Evolutionary conservation across 1,140 invertebrate genomes (phyloP).

Genomic region (Drosophila gunungcola): DNA sequence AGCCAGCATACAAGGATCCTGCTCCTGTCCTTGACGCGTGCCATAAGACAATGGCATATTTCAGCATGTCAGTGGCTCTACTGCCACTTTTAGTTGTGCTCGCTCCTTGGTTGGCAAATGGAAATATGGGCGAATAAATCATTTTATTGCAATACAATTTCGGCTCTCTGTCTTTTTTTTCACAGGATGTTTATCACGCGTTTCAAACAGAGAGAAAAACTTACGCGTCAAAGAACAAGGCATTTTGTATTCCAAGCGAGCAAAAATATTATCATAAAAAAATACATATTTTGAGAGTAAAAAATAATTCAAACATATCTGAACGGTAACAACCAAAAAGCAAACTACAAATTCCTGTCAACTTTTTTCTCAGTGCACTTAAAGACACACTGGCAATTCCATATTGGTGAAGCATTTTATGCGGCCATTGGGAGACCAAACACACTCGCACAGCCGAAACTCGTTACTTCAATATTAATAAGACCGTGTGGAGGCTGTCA

Average conservation of each 20-base stretch:
- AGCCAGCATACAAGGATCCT: background rate
- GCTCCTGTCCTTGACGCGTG: conserved; percentile 51
- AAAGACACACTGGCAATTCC: conserved; percentile 7
- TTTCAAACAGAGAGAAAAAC: conserved; percentile 4
- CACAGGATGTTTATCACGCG: conserved; percentile 55
- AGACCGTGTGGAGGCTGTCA: conserved; percentile 64
- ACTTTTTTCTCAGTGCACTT: conserved; percentile 14
- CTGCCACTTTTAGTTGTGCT: conserved; percentile 24
- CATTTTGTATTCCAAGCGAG: background rate
- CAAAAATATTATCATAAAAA: too few relatives aligned
- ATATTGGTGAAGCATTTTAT: conserved; percentile 59
- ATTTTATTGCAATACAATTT: conserved; percentile 83
- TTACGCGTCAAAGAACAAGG: background rate
- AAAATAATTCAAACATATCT: too few relatives aligned
- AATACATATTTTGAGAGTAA: too few relatives aligned
- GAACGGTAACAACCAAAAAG: too few relatives aligned
- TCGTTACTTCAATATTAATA: conserved; percentile 78
- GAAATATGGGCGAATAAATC: conserved; percentile 74
- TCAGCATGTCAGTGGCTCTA: conserved; percentile 54
- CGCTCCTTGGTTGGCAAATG: conserved; percentile 20
- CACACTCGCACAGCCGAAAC: conserved; percentile 18
- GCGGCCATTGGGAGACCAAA: conserved; percentile 60
- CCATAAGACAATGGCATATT: conserved; percentile 73
- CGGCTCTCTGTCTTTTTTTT: conserved; percentile 11
- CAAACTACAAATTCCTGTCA: background rate